These are phyloP conservation scores for Meliscaeva auricollis DNA, from an alignment of 2,888 invertebrate genomes.

Conservation along the genomic window DNA sequence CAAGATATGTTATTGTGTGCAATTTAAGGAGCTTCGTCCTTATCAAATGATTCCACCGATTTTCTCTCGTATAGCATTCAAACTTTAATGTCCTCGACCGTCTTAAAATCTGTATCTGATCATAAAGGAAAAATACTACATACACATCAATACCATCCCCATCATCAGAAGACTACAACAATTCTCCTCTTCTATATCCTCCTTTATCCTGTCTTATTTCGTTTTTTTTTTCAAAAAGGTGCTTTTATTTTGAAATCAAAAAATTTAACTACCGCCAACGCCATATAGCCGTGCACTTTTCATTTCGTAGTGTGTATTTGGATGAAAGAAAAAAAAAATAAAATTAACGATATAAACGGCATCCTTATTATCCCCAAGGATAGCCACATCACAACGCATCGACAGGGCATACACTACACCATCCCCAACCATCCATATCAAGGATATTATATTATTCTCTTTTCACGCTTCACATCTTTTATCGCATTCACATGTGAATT, in stretches of 20 bases:
- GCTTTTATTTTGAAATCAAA: constrained; percentile 72
- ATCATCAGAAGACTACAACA: too few relatives aligned
- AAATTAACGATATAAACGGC: constrained; percentile 65
- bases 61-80: constrained; percentile 25
- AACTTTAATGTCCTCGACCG: constrained; percentile 68
- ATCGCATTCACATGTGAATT: constrained; percentile 70
- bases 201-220: constrained; percentile 36
- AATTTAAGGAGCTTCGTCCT: constrained; percentile 53
- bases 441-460: constrained; percentile 40
- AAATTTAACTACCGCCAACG: constrained; percentile 62
- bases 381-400: constrained; percentile 45
- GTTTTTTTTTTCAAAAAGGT: constrained; percentile 47
- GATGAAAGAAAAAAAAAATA: constrained; percentile 41
- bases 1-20: constrained; percentile 66
- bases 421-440: constrained; percentile 4
- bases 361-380: constrained; percentile 43
- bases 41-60: constrained; percentile 27
- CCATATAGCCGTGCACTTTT: constrained; percentile 18
- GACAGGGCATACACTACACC: too few relatives aligned
- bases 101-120: constrained; percentile 67
- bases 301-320: constrained; percentile 22
- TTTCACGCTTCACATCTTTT: constrained; percentile 70
- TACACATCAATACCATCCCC: constrained; percentile 33
- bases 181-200: neutral
- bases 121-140: constrained; percentile 59